Conservation (phyloP, 2,888 invertebrate genomes). For the Octonoba sinensis region DNA sequence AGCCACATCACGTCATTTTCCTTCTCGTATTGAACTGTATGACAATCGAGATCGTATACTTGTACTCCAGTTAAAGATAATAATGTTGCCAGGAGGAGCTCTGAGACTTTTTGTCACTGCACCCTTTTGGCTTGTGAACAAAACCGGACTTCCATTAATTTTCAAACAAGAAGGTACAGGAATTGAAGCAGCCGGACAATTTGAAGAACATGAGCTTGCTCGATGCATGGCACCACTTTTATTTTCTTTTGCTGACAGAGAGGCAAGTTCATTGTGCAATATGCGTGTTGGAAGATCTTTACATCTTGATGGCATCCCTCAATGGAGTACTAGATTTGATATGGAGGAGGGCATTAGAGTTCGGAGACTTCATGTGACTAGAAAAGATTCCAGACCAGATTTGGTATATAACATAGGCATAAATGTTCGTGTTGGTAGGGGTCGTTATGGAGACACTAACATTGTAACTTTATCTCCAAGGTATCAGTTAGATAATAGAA, state of each 20-base stretch:
- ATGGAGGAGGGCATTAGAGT: conserved; percentile 83
- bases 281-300: conserved; percentile 81
- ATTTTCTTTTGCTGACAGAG: conserved; percentile 92
- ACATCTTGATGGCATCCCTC: conserved; percentile 72
- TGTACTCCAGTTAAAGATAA: conserved; percentile 80
- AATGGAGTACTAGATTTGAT: conserved; percentile 91
- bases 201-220: conserved; percentile 93
- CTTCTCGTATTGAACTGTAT: conserved; percentile 80
- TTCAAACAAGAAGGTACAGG: conserved; percentile 90
- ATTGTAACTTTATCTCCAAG: conserved; percentile 93
- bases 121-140: conserved; percentile 96
- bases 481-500: conserved; percentile 93
- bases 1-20: conserved; percentile 73
- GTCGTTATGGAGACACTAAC: conserved; percentile 89
- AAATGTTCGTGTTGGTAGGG: conserved; percentile 87
- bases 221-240: conserved; percentile 91
- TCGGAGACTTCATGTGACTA: conserved; percentile 76
- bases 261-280: conserved; percentile 78
- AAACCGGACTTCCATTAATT: conserved; percentile 94
- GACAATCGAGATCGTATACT: conserved; percentile 82
- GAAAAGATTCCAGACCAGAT: conserved; percentile 78
- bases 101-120: conserved; percentile 81
- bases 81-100: conserved; percentile 76
- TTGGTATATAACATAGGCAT: conserved; percentile 88
- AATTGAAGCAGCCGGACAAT: conserved; percentile 85